Evolutionary conservation across 2,797 vertebrate species (phyloP), one percentile per base, ranked within the genome.

Genomic region (Enteromius thamalakanensis): DNA sequence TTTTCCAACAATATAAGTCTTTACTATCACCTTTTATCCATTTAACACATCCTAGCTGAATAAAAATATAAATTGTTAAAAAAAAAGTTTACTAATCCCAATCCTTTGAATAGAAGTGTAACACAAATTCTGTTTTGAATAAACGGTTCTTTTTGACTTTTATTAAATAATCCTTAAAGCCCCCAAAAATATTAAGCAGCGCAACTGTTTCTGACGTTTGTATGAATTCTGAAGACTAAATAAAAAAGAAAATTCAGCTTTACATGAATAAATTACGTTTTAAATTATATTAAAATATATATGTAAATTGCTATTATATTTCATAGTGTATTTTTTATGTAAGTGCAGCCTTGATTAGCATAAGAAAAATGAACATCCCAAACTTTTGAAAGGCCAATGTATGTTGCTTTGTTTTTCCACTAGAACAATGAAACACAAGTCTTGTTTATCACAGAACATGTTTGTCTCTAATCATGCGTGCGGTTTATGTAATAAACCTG

Each of bases 401-500:
- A 60, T 65, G 49, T 64, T 69, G 3, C 45, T 23, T 85, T 77
- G 17, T 26, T 76, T 40, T 77, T 15, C 17, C 19, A 55, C 14
- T 6, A 40, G 47, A 47, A 71, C 32, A 42, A n/a, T 7, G 5
- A 74, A 77, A 72, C 42, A 2, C 19, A 23, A 7, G n/a, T 67
- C 51, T 2, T 32, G 6, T 11, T 45, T 8, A 11, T 3, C 26
- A 15, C 9, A 34, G 17, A 74, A 9, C 2, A 1, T 49, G 17
- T 37, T 81, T 70, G 23, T 45, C 17, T 23, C 23, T 34, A 34
- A 34, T 34, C 34, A 34, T 34, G 34, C 34, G 5, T 34, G 34
- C 5, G 11, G 29, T 47, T 11, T 62, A 64, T 12, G 45, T 79
- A 81, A 65, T 84, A 76, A 77, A 86, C 45, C 76, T 34, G 34